phyloP scores from a whole-genome alignment of 2,797 vertebrate species.

The Falco columbarius region DNA sequence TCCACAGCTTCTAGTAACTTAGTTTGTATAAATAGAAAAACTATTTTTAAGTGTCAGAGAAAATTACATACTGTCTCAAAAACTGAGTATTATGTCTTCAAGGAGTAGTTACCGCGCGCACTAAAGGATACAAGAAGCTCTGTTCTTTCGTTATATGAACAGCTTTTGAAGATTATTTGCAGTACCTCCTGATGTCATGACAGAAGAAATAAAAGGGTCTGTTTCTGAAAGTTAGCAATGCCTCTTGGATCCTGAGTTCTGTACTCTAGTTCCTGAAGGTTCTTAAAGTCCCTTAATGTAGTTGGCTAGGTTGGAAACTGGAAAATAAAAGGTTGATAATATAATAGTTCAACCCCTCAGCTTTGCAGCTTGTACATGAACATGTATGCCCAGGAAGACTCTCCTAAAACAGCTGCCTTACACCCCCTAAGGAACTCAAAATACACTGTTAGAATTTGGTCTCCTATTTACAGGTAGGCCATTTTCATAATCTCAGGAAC shows the following conservation, averaged over 20 bases:
- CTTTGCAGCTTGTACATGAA: not conserved
- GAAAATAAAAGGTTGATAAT: conserved; percentile 40
- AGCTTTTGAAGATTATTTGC: conserved; percentile 52
- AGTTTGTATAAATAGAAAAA: conserved; percentile 46
- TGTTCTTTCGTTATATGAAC: conserved; percentile 8
- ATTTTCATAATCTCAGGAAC: not conserved
- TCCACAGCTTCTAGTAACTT: conserved; percentile 25
- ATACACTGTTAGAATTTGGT: not conserved
- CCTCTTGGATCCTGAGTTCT: not conserved
- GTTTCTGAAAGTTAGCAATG: not conserved
- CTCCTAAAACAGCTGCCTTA: not conserved
- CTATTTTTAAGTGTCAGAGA: conserved; percentile 23
- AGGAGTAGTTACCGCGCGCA: conserved; percentile 8
- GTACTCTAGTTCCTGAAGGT: not conserved
- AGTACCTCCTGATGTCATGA: conserved; percentile 1
- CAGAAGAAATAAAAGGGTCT: conserved; percentile 36
- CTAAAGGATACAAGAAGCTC: not conserved
- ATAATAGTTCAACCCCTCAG: not conserved
- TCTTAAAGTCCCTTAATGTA: conserved; percentile 12
- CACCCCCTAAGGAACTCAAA: not conserved
- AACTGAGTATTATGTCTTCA: conserved; percentile 44
- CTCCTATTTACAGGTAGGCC: not conserved
- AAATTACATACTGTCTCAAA: conserved; percentile 55
- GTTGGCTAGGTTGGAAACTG: conserved; percentile 45
- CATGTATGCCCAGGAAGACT: not conserved